A percentile compares a stretch with the other conserved stretches of the same genome.
These are phyloP conservation scores for Anoura caudifer DNA, from an alignment of 2,113 vertebrate genomes.

Conservation along the genomic window DNA sequence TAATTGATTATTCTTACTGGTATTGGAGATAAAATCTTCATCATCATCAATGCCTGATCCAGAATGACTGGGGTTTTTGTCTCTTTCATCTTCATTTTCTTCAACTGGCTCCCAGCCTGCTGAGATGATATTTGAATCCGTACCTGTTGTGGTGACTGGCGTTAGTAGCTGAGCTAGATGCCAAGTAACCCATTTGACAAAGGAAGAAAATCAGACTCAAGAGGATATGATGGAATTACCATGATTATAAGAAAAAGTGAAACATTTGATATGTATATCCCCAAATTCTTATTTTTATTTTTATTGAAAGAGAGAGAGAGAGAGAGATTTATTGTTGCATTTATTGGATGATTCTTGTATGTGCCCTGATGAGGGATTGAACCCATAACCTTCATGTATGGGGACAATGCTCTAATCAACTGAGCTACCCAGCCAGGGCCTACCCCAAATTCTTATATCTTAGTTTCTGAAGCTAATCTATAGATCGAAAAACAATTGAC, in stretches of 20 bases:
- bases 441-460: background rate
- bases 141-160: conserved; percentile 72
- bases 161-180: conserved; percentile 62
- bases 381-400: no score
- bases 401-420: no score
- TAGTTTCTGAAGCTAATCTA: background rate
- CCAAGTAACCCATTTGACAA: conserved; percentile 42
- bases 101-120: conserved; percentile 63
- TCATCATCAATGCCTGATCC: conserved; percentile 77
- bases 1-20: conserved; percentile 74
- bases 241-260: conserved; percentile 3
- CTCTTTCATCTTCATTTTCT: conserved; percentile 73
- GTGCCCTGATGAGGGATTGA: no score
- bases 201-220: conserved; percentile 37
- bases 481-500: background rate
- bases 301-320: no score
- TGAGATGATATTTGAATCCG: conserved; percentile 66
- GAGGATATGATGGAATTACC: background rate
- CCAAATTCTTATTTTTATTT: background rate
- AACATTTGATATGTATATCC: background rate
- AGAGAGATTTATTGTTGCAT: no score
- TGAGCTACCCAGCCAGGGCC: no score
- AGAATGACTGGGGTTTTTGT: conserved; percentile 67
- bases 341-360: no score
- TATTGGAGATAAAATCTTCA: conserved; percentile 75